A percentile compares a stretch with the other conserved stretches of the same genome.
Conservation (phyloP, 2,113 vertebrate genomes). For the Sceloporus tristichus region DNA sequence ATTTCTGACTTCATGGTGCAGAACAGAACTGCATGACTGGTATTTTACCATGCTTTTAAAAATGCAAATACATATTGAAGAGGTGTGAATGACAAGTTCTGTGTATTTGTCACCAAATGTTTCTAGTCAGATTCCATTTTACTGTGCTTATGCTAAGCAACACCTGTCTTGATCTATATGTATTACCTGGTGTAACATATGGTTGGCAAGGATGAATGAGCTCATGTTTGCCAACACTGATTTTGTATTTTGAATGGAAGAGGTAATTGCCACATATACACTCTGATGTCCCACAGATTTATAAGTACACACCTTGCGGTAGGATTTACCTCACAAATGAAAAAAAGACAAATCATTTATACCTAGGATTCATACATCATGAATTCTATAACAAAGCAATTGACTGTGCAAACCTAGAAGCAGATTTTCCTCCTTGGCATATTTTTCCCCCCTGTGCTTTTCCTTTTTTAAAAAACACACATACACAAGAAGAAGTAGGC, state of each 20-base stretch:
- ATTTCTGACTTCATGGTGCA: slow-evolving; percentile 42
- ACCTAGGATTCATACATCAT: too few relatives aligned
- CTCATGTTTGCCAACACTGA: neutral
- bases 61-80: slow-evolving; percentile 37
- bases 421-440: neutral
- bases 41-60: slow-evolving; percentile 25
- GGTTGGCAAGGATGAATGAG: neutral
- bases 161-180: neutral
- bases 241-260: neutral
- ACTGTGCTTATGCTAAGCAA: neutral
- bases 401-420: neutral
- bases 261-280: neutral
- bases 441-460: neutral
- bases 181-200: neutral
- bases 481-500: neutral
- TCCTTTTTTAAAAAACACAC: neutral
- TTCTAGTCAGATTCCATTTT: slow-evolving; percentile 52
- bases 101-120: slow-evolving; percentile 22
- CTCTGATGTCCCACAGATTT: neutral
- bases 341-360: neutral
- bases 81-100: slow-evolving; percentile 24
- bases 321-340: neutral
- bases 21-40: slow-evolving; percentile 37
- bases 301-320: neutral
- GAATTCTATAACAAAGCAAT: neutral